Evolutionary conservation across 1,140 invertebrate genomes (phyloP).

Genomic region (Chionoecetes opilio): DNA sequence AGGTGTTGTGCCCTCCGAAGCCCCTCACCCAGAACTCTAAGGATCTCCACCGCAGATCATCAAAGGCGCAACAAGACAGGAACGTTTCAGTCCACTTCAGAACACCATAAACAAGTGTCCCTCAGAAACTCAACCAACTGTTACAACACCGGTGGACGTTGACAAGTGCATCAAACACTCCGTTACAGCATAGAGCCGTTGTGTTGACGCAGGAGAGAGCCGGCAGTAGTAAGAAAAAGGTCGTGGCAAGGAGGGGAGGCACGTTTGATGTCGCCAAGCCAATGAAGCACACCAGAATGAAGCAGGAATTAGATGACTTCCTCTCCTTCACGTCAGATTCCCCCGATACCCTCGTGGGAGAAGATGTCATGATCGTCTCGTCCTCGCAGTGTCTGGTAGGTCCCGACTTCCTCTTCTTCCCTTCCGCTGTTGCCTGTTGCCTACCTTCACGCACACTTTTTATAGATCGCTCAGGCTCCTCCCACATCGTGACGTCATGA

Average conservation of each 20-base stretch:
- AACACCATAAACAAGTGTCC: too few species aligned
- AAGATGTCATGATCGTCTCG: conserved; percentile 76
- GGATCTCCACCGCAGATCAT: neutral
- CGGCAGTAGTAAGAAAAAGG: neutral
- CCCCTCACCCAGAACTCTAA: neutral
- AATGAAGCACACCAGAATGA: conserved; percentile 70
- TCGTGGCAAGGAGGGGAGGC: neutral
- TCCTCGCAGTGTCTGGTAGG: conserved; percentile 75
- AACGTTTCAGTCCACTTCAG: neutral
- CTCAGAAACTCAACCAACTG: too few species aligned
- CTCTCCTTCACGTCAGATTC: conserved; percentile 74
- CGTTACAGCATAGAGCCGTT: neutral
- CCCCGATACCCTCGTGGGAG: conserved; percentile 66
- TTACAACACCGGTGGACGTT: neutral
- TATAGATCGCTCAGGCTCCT: neutral
- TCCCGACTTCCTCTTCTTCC: neutral
- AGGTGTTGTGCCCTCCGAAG: neutral
- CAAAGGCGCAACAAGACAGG: neutral
- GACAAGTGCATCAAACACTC: neutral
- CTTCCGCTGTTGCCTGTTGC: neutral
- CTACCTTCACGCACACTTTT: neutral
- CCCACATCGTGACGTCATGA: neutral
- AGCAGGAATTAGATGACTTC: conserved; percentile 75
- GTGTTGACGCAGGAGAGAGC: neutral
- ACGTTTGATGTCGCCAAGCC: neutral